Base-by-base conservation (phyloP, 2,797 vertebrate genomes). In the Dendrocincla fuliginosa region DNA sequence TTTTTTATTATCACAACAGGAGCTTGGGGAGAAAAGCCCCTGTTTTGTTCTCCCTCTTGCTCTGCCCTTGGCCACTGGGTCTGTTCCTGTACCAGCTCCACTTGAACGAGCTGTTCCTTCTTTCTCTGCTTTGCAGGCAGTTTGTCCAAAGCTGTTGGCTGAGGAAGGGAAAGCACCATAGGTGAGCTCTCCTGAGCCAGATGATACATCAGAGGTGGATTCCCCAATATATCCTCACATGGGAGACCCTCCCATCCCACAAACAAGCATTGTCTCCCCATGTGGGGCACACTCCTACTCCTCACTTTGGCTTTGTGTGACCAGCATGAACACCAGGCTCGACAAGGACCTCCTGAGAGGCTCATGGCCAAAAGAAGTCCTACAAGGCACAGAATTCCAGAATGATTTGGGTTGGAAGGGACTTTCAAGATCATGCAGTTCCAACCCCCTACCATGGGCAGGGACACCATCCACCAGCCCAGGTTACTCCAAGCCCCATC, bases 191-290 rank as follows among this genome's bases (percentile, higher is more conserved):
- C 37, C 30, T 10, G 64, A 68, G 55, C 39, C 59, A 18, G 13
- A 17, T 9, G 13, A 30, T 9, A 1, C 1, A 7, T 27, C 44
- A 69, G 37, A 73, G 16, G 32, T 30, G 27, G 59, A 61, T 53
- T 65, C 14, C 22, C 19, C 37, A 55, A 5, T 4, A 28, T 0
- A 18, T 0, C 8, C 56, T 84, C 2, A 1, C 27, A 37, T 4
- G 37, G 49, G 49, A 79, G 74, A 65, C 32, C 8, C 32, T 70
- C 49, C 49, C 19, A 6, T 32, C 10, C 47, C 49, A 33, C 10
- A 16, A 71, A 24, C 10, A 68, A 35, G 9, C 9, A 24, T 0
- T 22, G 28, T 22, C 28, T 18, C 50, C 16, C 50, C 27, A 18
- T 52, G 50, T 6, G 13, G 25, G 52, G 11, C 41, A 53, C 33